Percentiles rank a stretch among this genome's conserved stretches.
phyloP scores from a whole-genome alignment of 2,888 invertebrate genomes.

The Cantharis rufa region DNA sequence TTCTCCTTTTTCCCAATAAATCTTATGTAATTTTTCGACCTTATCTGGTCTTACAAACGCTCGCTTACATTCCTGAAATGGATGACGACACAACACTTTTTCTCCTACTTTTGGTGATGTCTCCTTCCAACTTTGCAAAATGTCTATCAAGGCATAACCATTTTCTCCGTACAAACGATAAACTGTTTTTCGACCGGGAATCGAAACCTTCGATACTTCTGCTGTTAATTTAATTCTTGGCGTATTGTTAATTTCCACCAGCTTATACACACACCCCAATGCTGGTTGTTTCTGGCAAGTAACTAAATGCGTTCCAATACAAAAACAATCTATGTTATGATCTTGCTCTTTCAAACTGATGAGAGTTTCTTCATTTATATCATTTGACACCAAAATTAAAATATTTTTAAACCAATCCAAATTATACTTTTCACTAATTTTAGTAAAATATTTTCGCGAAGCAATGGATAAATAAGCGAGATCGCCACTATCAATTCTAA shows the following conservation, averaged over 20 bases:
- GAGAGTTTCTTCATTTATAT: slow-evolving; percentile 98
- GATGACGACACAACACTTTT: slow-evolving; percentile 92
- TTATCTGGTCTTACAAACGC: slow-evolving; percentile 91
- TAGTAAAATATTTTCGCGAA: slow-evolving; percentile 79
- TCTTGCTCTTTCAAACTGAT: slow-evolving; percentile 95
- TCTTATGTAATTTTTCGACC: slow-evolving; percentile 80
- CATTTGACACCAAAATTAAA: slow-evolving; percentile 96
- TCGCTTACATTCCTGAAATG: slow-evolving; percentile 94
- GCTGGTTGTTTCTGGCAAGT: slow-evolving; percentile 98
- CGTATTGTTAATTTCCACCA: slow-evolving; percentile 89
- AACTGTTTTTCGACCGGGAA: slow-evolving; percentile 91
- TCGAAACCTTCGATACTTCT: slow-evolving; percentile 96
- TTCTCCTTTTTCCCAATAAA: slow-evolving; percentile 86
- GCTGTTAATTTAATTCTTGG: slow-evolving; percentile 96
- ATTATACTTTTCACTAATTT: slow-evolving; percentile 73
- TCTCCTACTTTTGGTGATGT: slow-evolving; percentile 73
- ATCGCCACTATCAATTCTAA: slow-evolving; percentile 96
- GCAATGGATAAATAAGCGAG: slow-evolving; percentile 91
- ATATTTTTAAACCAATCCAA: slow-evolving; percentile 83
- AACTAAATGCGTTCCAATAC: slow-evolving; percentile 96
- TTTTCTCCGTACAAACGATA: slow-evolving; percentile 73
- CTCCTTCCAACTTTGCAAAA: slow-evolving; percentile 83
- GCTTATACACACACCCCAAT: slow-evolving; percentile 95
- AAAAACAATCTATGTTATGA: slow-evolving; percentile 93
- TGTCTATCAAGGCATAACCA: slow-evolving; percentile 87